Percentiles rank a stretch among this genome's conserved stretches.
These are phyloP conservation scores for Idaea biselata DNA, from an alignment of 2,888 invertebrate genomes.

Conservation along the genomic window DNA sequence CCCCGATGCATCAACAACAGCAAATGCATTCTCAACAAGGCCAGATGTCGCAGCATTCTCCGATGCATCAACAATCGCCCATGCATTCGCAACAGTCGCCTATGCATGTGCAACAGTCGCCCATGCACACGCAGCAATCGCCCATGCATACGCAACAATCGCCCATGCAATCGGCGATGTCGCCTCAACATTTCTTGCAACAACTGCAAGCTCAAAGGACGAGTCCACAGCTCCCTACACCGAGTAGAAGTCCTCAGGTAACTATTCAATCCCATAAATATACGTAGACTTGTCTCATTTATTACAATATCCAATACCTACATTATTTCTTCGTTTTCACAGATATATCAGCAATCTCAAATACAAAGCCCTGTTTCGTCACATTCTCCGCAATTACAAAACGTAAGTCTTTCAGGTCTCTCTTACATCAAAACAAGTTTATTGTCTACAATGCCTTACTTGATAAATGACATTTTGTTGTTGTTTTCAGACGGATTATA, in stretches of 20 bases:
- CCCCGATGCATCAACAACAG: conserved; percentile 56
- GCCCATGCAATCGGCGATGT: conserved; percentile 58
- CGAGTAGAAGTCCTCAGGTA: conserved; percentile 76
- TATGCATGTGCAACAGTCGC: conserved; percentile 50
- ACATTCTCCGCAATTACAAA: conserved; percentile 74
- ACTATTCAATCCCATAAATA: conserved; percentile 3
- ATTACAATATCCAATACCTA: conserved; percentile 4
- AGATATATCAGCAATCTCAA: conserved; percentile 76
- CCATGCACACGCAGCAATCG: conserved; percentile 56
- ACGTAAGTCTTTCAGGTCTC: conserved; percentile 46
- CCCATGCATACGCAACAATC: conserved; percentile 62
- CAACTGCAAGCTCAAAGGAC: conserved; percentile 72
- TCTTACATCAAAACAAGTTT: not conserved
- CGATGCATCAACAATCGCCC: conserved; percentile 62
- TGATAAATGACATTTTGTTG: conserved; percentile 6
- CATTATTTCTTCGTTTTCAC: conserved; percentile 15
- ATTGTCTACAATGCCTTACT: not conserved
- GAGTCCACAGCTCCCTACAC: conserved; percentile 71
- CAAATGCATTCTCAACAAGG: conserved; percentile 56
- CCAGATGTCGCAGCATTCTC: conserved; percentile 55
- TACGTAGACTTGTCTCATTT: not conserved
- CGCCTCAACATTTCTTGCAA: conserved; percentile 57
- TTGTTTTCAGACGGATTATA: conserved; percentile 54
- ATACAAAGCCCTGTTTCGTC: conserved; percentile 74
- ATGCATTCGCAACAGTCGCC: conserved; percentile 49